Conservation (phyloP, 2,888 invertebrate species). For the Trisateles emortualis region DNA sequence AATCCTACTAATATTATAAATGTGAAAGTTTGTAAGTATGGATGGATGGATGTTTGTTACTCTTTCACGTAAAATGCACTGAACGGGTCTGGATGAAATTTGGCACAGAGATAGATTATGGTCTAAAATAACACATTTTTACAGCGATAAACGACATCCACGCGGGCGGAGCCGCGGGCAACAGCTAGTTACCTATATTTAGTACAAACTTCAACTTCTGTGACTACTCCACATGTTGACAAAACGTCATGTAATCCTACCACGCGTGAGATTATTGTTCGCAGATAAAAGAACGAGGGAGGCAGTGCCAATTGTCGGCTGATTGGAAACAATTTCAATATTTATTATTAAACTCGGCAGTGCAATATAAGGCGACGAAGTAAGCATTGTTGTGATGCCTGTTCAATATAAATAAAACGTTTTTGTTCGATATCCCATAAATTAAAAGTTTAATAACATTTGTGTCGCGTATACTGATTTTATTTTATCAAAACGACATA, state of each 20-base stretch:
- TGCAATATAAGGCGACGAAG: constrained; percentile 6
- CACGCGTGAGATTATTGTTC: constrained; percentile 38
- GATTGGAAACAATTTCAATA: constrained; percentile 41
- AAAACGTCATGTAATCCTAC: constrained; percentile 14
- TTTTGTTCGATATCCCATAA: background rate
- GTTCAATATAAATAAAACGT: background rate
- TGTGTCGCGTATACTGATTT: too few species aligned
- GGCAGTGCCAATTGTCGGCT: constrained; percentile 29
- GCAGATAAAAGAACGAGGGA: constrained; percentile 31
- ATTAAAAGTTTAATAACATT: background rate
- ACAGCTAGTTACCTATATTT: too few species aligned
- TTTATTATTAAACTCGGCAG: constrained; percentile 22
- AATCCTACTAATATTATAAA: too few species aligned
- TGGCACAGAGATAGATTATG: too few species aligned
- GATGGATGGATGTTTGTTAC: too few species aligned
- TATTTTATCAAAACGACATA: too few species aligned
- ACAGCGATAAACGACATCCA: too few species aligned
- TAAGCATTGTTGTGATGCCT: background rate
- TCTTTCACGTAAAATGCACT: too few species aligned
- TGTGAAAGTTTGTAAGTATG: too few species aligned
- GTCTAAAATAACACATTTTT: too few species aligned
- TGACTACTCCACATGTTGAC: background rate
- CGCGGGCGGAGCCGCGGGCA: too few species aligned
- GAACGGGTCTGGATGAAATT: too few species aligned
- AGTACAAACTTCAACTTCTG: constrained; percentile 18